phyloP scores from a whole-genome alignment of 2,797 vertebrate genomes.

The Micromesistius poutassou region DNA sequence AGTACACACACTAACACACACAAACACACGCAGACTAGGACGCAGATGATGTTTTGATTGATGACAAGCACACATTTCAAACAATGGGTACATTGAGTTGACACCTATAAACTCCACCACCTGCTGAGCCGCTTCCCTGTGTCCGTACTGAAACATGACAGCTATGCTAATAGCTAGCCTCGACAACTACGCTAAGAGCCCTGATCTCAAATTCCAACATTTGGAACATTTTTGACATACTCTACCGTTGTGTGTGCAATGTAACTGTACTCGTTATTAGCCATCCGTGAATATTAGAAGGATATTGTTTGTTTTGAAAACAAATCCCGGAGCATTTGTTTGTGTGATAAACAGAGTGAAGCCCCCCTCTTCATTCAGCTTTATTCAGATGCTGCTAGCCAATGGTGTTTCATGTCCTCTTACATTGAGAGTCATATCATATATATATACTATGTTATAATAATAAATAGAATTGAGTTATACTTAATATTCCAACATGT shows the following conservation, averaged over 20 bases:
- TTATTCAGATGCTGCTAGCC: conserved; percentile 9
- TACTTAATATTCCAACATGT: conserved; percentile 2
- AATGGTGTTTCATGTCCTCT: conserved; percentile 8
- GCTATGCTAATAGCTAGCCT: neutral
- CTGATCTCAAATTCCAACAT: conserved; percentile 1
- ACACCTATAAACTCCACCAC: conserved; percentile 25
- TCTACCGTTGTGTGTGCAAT: neutral
- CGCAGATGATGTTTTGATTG: conserved; percentile 18
- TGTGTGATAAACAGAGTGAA: conserved; percentile 20
- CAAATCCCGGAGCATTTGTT: neutral
- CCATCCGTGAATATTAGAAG: neutral
- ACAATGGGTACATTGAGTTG: conserved; percentile 22
- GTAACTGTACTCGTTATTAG: neutral
- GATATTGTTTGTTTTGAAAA: neutral
- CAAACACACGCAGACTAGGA: conserved; percentile 30
- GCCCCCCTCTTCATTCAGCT: neutral
- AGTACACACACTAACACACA: conserved; percentile 22
- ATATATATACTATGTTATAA: conserved; percentile 17
- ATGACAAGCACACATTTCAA: conserved; percentile 24
- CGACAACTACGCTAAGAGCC: neutral
- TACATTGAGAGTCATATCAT: conserved; percentile 30
- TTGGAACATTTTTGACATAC: neutral
- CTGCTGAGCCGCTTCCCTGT: conserved; percentile 10
- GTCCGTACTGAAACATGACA: neutral
- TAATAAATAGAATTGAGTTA: neutral